phyloP scores from a whole-genome alignment of 1,140 invertebrate genomes.

The Phthorimaea operculella region DNA sequence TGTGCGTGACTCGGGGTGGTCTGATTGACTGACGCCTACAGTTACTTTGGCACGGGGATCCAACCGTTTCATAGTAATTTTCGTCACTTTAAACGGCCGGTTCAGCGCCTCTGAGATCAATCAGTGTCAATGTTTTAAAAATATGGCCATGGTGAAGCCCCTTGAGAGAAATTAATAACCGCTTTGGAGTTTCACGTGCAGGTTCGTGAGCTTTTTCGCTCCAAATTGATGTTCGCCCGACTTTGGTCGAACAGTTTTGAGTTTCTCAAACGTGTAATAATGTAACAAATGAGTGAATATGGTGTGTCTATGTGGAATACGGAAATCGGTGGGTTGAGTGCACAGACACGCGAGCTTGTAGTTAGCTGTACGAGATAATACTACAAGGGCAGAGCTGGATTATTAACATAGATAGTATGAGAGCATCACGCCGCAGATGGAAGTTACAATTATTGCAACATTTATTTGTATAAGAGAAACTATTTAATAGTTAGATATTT shows the following conservation, averaged over 20 bases:
- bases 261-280: conserved; percentile 3
- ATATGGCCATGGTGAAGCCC: neutral
- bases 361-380: conserved; percentile 17
- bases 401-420: no score
- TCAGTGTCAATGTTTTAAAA: neutral
- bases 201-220: neutral
- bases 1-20: neutral
- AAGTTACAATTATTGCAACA: no score
- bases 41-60: neutral
- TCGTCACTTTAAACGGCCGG: neutral
- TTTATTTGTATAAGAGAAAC: no score
- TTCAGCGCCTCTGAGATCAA: neutral
- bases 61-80: neutral
- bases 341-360: conserved; percentile 14
- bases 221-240: neutral
- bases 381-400: no score
- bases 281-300: conserved; percentile 13
- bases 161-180: neutral
- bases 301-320: conserved; percentile 11
- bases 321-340: conserved; percentile 14
- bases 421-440: no score
- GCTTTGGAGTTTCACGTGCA: neutral
- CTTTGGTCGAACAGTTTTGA: no score
- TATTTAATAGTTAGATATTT: no score
- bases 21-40: neutral